These are phyloP conservation scores for Drosophila nasuta DNA, from an alignment of 1,140 invertebrate genomes.

Conservation along the genomic window DNA sequence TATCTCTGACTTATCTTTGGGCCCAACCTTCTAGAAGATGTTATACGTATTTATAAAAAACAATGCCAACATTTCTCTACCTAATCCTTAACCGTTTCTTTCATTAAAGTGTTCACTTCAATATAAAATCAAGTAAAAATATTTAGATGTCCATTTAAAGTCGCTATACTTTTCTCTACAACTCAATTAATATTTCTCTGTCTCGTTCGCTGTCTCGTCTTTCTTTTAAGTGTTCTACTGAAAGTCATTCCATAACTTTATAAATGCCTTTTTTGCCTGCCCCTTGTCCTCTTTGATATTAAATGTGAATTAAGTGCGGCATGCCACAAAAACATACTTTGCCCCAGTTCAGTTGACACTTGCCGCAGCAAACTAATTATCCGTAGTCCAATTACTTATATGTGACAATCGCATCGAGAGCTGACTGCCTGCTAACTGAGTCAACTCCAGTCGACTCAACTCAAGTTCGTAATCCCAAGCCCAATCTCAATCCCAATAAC, in stretches of 20 bases:
- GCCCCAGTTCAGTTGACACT: neutral
- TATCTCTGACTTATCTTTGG: too few relatives aligned
- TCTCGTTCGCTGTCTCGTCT: neutral
- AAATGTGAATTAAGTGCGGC: neutral
- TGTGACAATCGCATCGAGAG: conserved; percentile 21
- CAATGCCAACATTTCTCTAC: too few relatives aligned
- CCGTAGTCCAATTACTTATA: conserved; percentile 37
- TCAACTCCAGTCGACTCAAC: conserved; percentile 12
- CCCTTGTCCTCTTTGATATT: neutral
- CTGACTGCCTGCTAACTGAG: conserved; percentile 9
- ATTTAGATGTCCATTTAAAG: too few relatives aligned
- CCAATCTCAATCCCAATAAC: neutral
- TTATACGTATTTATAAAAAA: too few relatives aligned
- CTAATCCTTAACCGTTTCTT: too few relatives aligned
- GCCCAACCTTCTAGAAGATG: too few relatives aligned
- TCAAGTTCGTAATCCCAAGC: conserved; percentile 21
- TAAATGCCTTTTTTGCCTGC: neutral
- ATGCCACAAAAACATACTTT: neutral
- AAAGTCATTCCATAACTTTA: neutral
- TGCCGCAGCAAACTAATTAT: conserved; percentile 36
- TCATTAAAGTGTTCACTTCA: too few relatives aligned
- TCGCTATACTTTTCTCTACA: too few relatives aligned
- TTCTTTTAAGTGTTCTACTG: neutral
- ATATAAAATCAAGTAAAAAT: too few relatives aligned
- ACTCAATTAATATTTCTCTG: too few relatives aligned